A percentile compares a stretch with the other conserved stretches of the same genome.
Evolutionary conservation across 2,888 invertebrate species (phyloP).

Genomic region (Heliconius cydno): DNA sequence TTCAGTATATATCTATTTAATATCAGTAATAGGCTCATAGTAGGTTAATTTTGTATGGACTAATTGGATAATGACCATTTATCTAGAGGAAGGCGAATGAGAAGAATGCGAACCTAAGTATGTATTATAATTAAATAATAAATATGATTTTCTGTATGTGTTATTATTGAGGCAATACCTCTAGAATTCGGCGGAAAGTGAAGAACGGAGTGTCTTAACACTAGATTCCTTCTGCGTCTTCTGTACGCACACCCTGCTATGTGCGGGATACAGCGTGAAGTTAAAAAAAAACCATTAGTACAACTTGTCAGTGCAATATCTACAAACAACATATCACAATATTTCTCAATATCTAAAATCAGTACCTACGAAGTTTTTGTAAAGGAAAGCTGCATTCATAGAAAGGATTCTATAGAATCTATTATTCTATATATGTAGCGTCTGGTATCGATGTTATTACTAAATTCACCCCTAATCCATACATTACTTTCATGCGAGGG

Average conservation of each 20-base stretch:
- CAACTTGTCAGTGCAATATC: not conserved
- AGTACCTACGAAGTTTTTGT: not conserved
- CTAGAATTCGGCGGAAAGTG: no score
- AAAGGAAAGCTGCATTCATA: not conserved
- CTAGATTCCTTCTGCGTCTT: no score
- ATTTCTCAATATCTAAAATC: not conserved
- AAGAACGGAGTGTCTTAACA: no score
- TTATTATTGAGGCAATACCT: no score
- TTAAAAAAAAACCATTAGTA: no score
- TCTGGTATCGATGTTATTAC: constrained; percentile 42
- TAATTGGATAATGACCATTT: constrained; percentile 32
- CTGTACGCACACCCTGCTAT: no score
- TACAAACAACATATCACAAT: not conserved
- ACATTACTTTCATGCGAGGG: constrained; percentile 51
- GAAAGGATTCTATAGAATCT: constrained; percentile 12
- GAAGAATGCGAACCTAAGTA: no score
- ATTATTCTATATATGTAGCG: constrained; percentile 43
- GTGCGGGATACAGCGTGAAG: no score
- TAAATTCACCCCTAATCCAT: constrained; percentile 51
- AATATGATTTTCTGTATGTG: no score
- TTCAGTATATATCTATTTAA: constrained; percentile 16
- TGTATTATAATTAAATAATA: no score
- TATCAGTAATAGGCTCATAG: constrained; percentile 5
- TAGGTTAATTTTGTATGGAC: constrained; percentile 28
- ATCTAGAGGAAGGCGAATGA: not conserved